phyloP scores from a whole-genome alignment of 2,113 vertebrate species.

The Noturus placidus region DNA sequence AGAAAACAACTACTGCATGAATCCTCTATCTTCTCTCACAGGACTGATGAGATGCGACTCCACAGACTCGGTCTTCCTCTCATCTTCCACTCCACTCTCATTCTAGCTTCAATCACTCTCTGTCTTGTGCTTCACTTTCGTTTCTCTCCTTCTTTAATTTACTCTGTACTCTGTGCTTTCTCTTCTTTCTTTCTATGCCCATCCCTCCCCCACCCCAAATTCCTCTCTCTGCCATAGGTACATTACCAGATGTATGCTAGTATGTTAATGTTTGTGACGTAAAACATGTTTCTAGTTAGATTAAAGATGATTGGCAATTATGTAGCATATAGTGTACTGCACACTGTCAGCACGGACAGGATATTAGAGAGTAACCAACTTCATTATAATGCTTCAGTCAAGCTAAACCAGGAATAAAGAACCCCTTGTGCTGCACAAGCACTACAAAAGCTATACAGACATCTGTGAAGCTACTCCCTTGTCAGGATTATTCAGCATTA shows the following conservation, averaged over 20 bases:
- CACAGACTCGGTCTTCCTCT: slow-evolving; percentile 27
- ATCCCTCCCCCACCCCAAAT: too few relatives aligned
- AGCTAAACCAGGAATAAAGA: slow-evolving; percentile 46
- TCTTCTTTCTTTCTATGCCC: background rate
- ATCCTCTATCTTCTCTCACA: slow-evolving; percentile 36
- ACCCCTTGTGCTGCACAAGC: slow-evolving; percentile 30
- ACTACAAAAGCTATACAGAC: slow-evolving; percentile 20
- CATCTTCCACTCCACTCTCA: slow-evolving; percentile 25
- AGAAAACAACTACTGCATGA: slow-evolving; percentile 34
- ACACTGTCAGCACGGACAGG: slow-evolving; percentile 4
- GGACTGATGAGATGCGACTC: slow-evolving; percentile 46
- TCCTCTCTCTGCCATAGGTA: background rate
- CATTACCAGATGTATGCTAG: background rate
- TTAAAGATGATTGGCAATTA: slow-evolving; percentile 14
- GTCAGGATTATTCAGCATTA: slow-evolving; percentile 33
- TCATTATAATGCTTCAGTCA: slow-evolving; percentile 54
- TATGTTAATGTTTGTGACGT: background rate
- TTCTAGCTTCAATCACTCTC: slow-evolving; percentile 2
- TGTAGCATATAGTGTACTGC: background rate
- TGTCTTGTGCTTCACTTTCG: background rate
- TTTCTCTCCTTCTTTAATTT: slow-evolving; percentile 17
- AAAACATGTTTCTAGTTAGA: slow-evolving; percentile 22
- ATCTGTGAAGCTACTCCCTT: slow-evolving; percentile 30
- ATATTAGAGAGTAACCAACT: slow-evolving; percentile 25
- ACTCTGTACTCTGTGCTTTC: slow-evolving; percentile 4